Evolutionary conservation across 2,113 vertebrate species (phyloP).

Genomic region (Planiliza haematocheilus): DNA sequence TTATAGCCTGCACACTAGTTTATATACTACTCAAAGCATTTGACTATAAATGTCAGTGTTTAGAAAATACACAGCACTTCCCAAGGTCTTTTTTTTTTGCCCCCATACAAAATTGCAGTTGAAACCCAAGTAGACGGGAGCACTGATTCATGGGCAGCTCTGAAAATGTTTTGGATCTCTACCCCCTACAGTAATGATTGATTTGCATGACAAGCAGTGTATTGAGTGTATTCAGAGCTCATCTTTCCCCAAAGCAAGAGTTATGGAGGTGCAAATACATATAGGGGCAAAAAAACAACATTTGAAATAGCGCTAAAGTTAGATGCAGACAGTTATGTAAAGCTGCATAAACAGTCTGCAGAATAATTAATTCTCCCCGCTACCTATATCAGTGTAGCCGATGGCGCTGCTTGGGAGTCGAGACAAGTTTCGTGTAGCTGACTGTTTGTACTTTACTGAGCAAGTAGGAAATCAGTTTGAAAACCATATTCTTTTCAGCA

Average conservation of each 20-base stretch:
- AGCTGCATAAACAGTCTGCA: conserved; percentile 13
- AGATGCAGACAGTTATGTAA: too few relatives aligned
- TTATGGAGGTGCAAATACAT: conserved; percentile 36
- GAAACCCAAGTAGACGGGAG: background rate
- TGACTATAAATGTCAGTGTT: background rate
- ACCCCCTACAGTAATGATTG: conserved; percentile 41
- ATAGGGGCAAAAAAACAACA: conserved; percentile 2
- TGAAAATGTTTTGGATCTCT: conserved; percentile 21
- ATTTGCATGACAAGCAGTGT: conserved; percentile 56
- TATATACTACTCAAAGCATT: background rate
- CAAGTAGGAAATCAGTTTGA: conserved; percentile 7
- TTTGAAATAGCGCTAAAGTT: too few relatives aligned
- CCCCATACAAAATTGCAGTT: too few relatives aligned
- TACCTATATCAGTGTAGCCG: background rate
- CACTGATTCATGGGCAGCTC: conserved; percentile 16
- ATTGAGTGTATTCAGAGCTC: conserved; percentile 58
- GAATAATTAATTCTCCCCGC: conserved; percentile 15
- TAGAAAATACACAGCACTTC: too few relatives aligned
- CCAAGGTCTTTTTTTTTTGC: background rate
- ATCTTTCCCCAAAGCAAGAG: conserved; percentile 43
- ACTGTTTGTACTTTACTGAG: too few relatives aligned
- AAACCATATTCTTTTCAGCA: conserved; percentile 4
- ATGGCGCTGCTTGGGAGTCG: too few relatives aligned
- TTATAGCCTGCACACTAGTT: background rate
- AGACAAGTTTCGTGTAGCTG: too few relatives aligned